Evolutionary conservation across 2,888 invertebrate genomes (phyloP).

Genomic region (Drosophila paucipuncta): DNA sequence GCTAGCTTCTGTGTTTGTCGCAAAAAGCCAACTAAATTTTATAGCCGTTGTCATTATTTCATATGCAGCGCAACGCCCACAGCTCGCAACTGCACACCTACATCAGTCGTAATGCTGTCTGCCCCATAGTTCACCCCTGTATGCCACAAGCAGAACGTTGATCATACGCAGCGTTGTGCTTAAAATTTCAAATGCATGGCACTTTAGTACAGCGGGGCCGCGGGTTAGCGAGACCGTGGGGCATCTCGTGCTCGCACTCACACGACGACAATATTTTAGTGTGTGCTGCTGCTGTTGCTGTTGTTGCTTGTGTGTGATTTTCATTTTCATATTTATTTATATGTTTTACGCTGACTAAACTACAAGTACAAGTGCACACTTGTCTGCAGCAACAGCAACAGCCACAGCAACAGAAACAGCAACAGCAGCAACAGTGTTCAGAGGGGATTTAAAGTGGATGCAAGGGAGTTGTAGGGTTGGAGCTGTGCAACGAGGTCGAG

Average conservation of each 20-base stretch:
- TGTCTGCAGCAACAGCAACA: slow-evolving; percentile 52
- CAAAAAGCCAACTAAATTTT: slow-evolving; percentile 76
- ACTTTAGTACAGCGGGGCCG: slow-evolving; percentile 57
- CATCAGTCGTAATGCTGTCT: slow-evolving; percentile 11
- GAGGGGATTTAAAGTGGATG: slow-evolving; percentile 15
- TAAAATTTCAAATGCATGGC: slow-evolving; percentile 77
- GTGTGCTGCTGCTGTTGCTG: slow-evolving; percentile 27
- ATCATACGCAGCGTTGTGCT: slow-evolving; percentile 79
- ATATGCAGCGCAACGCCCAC: slow-evolving; percentile 59
- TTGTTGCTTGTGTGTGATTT: slow-evolving; percentile 55
- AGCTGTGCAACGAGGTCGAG: slow-evolving; percentile 57
- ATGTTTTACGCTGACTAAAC: slow-evolving; percentile 78
- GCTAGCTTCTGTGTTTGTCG: slow-evolving; percentile 50
- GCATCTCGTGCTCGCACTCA: slow-evolving; percentile 38
- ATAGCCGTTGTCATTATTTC: slow-evolving; percentile 78
- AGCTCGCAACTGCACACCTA: slow-evolving; percentile 12
- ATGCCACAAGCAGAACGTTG: slow-evolving; percentile 57
- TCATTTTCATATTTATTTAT: slow-evolving; percentile 78
- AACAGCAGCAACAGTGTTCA: background rate
- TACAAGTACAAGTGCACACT: slow-evolving; percentile 77
- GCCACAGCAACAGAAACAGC: background rate
- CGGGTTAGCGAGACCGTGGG: background rate
- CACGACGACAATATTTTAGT: slow-evolving; percentile 56
- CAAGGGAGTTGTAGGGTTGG: slow-evolving; percentile 1
- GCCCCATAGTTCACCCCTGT: background rate